Conservation (phyloP, 1,140 invertebrate genomes). For the Chymomyza costata region DNA sequence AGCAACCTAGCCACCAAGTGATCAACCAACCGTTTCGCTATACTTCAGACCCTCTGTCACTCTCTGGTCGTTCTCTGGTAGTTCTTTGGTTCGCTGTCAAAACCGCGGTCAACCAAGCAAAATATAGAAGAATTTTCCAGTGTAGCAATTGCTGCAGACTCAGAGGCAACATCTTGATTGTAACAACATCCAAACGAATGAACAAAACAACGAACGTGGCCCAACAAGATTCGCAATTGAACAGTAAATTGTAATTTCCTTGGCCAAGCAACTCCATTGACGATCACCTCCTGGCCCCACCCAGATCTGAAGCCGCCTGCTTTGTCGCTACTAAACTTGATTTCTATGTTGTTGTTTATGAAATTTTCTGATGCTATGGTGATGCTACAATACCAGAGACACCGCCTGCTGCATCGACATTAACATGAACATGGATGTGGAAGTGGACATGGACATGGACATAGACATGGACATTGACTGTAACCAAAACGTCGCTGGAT, state of each 20-base stretch:
- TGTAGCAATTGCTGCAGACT: neutral
- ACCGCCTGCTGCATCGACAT: conserved; percentile 5
- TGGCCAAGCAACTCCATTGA: conserved; percentile 12
- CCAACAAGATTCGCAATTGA: conserved; percentile 12
- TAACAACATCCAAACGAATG: neutral
- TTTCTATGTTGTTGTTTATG: conserved; percentile 53
- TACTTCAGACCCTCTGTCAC: too few relatives aligned
- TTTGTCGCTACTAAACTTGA: conserved; percentile 52
- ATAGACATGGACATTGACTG: neutral
- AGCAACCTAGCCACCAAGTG: conserved; percentile 1
- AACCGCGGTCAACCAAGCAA: too few relatives aligned
- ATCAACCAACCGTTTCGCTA: conserved; percentile 2
- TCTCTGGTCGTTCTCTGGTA: too few relatives aligned
- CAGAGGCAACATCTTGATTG: conserved; percentile 54
- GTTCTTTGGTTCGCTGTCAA: too few relatives aligned
- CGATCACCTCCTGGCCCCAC: neutral
- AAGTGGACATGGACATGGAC: too few relatives aligned
- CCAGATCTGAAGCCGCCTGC: neutral
- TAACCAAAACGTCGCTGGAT: conserved; percentile 12
- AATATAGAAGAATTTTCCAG: conserved; percentile 53
- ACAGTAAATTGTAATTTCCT: conserved; percentile 25
- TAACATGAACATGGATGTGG: too few relatives aligned
- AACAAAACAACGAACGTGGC: too few relatives aligned
- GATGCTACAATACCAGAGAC: conserved; percentile 15
- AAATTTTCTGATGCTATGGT: conserved; percentile 29